Conservation (phyloP, 2,797 vertebrate species). For the Myripristis jacobus region DNA sequence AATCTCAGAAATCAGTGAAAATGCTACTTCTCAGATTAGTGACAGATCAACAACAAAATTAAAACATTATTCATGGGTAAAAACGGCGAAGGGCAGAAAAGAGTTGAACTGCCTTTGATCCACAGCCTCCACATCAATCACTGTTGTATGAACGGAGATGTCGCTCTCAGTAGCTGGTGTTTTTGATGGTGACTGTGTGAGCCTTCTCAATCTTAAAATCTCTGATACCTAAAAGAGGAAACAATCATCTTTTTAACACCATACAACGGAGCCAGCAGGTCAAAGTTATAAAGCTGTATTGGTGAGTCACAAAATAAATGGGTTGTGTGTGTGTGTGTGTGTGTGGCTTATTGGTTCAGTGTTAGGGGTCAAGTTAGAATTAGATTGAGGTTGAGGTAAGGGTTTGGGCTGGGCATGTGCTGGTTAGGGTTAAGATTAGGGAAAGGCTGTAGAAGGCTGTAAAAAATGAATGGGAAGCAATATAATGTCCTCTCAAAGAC, state of each 20-base stretch:
- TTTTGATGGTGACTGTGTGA: slow-evolving; percentile 87
- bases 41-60: slow-evolving; percentile 7
- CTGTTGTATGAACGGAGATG: not conserved
- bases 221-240: slow-evolving; percentile 81
- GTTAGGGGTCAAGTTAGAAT: too few species aligned
- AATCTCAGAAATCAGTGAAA: not conserved
- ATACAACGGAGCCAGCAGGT: slow-evolving; percentile 11
- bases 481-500: too few species aligned
- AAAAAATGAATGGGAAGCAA: too few species aligned
- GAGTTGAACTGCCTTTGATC: slow-evolving; percentile 3
- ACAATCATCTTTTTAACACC: slow-evolving; percentile 13
- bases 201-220: slow-evolving; percentile 85
- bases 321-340: slow-evolving; percentile 1
- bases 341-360: too few species aligned
- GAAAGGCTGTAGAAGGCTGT: too few species aligned
- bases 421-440: too few species aligned
- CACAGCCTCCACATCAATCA: not conserved
- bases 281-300: not conserved
- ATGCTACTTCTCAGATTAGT: slow-evolving; percentile 3
- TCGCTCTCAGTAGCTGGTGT: slow-evolving; percentile 79
- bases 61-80: slow-evolving; percentile 21
- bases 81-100: slow-evolving; percentile 7
- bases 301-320: not conserved
- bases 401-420: too few species aligned
- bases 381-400: too few species aligned